phyloP scores from a whole-genome alignment of 1,140 invertebrate species.

The Steinernema khuongi region DNA sequence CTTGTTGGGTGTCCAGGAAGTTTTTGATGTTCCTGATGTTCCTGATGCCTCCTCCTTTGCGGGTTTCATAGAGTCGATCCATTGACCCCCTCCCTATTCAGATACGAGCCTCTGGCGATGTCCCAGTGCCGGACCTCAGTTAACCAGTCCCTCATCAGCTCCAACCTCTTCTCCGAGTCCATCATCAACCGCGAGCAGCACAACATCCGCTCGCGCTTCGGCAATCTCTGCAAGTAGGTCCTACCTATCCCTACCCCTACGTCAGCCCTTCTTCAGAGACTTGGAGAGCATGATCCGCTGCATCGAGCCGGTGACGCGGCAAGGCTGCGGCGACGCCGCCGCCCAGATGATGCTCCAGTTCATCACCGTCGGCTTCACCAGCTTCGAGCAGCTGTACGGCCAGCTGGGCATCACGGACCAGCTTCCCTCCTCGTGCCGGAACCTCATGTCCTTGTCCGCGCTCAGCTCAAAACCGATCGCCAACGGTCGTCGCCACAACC shows the following conservation, averaged over 20 bases:
- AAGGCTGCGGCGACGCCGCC: conserved; percentile 33
- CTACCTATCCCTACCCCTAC: neutral
- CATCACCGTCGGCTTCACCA: conserved; percentile 39
- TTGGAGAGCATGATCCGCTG: conserved; percentile 33
- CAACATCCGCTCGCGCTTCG: conserved; percentile 32
- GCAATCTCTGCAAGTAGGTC: conserved; percentile 31
- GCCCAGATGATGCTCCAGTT: conserved; percentile 39
- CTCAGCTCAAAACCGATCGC: neutral
- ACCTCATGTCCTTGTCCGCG: conserved; percentile 20
- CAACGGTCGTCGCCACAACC: neutral
- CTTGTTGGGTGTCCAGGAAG: neutral
- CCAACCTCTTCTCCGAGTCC: conserved; percentile 30
- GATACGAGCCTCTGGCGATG: conserved; percentile 34
- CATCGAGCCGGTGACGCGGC: conserved; percentile 34
- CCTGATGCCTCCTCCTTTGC: conserved; percentile 20
- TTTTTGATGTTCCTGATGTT: conserved; percentile 5
- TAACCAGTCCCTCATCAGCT: conserved; percentile 30
- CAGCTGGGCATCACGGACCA: conserved; percentile 40
- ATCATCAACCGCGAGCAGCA: conserved; percentile 40
- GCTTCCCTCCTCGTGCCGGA: conserved; percentile 34
- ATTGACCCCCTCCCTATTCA: conserved; percentile 5
- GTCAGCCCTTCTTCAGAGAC: conserved; percentile 22
- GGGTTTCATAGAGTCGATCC: neutral
- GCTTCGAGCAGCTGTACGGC: conserved; percentile 35
- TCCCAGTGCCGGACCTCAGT: conserved; percentile 31